These are phyloP conservation scores for Acanthosoma haemorrhoidale DNA, from an alignment of 2,888 invertebrate genomes.

Conservation along the genomic window DNA sequence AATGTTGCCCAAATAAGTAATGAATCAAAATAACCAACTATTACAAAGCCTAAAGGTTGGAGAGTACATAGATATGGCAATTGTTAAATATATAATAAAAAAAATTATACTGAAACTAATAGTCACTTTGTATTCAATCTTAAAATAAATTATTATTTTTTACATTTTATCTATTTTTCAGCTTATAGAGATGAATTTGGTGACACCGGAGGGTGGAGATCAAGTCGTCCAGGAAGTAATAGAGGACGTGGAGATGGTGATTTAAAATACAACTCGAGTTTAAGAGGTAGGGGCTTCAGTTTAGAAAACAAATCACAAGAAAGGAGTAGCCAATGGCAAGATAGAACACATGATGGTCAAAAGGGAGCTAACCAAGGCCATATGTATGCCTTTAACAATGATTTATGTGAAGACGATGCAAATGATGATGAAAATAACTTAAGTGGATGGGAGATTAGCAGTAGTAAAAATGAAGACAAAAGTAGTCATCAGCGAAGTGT, in stretches of 20 bases:
- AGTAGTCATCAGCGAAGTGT: too few species aligned
- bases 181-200: neutral
- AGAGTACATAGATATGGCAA: too few species aligned
- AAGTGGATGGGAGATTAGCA: too few species aligned
- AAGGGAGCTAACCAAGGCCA: neutral
- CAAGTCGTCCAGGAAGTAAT: constrained; percentile 6
- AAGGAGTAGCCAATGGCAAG: neutral
- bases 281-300: neutral
- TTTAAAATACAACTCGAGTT: neutral
- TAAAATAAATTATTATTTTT: too few species aligned
- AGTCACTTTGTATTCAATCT: too few species aligned
- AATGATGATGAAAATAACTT: neutral
- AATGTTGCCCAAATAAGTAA: too few species aligned
- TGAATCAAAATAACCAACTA: too few species aligned
- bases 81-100: too few species aligned
- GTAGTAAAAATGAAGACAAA: too few species aligned
- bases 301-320: neutral
- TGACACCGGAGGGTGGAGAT: neutral
- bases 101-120: too few species aligned
- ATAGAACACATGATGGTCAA: neutral
- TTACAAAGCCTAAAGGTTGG: too few species aligned
- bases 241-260: constrained; percentile 11
- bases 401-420: neutral
- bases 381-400: neutral
- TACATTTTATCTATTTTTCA: neutral